Base-by-base conservation (phyloP, 2,113 vertebrate genomes). In the Trichomycterus rosablanca region DNA sequence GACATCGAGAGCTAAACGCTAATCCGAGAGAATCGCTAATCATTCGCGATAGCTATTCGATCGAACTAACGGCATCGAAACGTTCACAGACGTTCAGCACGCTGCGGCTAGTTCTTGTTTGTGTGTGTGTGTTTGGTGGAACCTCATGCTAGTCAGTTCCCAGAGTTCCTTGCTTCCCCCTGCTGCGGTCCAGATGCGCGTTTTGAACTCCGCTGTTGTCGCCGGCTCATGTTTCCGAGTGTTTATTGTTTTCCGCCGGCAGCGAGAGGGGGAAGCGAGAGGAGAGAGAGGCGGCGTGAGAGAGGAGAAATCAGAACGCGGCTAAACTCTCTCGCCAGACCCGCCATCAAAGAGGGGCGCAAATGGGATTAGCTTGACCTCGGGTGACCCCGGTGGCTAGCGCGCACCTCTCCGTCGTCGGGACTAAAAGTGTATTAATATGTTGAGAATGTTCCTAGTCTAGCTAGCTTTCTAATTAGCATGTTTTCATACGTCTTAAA, bases 241-340 rank as follows among this genome's bases (percentile, higher is more conserved):
- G 54, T 64, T 51, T 64, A 63, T 64, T 70, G 67, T 59, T 64
- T 70, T 70, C 54, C 39, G 15, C 35, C 62, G 23, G 39, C 50
- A 69, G 45, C 63, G n/a, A 14, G 15, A 46, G 20, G 10, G 44
- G 44, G 19, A 28, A 11, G 48, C 6, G 39, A 42, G 23, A 20
- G 46, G 8, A n/a, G 19, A 14, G 5, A 34, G 16, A 18, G 6
- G 2, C 10, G 42, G 22, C 7, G 15, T 6, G 3, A 5, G 22
- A 14, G 11, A 32, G 26, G 9, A 10, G 40, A 3, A 40, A 23
- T 30, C 5, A 20, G 4, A n/a, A 20, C 11, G 7, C 9, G 37
- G 14, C n/a, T 28, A 39, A 57, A 57, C 23, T 56, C 54, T 42
- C 37, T 30, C n/a, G 12, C 34, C 34, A 37, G 34, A 10, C 34